Base-by-base conservation (phyloP, 2,797 vertebrate species). In the Phoebastria nigripes region DNA sequence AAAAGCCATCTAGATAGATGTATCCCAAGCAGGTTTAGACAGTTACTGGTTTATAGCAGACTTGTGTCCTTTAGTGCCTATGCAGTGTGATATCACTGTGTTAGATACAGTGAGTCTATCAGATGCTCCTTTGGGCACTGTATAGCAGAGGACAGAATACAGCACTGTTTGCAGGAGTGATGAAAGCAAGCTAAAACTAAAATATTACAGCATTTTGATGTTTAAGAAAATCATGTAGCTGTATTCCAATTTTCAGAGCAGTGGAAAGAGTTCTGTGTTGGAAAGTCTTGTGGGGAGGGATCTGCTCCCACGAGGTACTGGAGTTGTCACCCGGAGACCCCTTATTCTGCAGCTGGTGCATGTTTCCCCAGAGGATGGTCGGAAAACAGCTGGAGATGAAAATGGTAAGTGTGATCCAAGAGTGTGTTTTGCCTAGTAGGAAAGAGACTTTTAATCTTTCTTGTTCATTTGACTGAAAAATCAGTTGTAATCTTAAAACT, bases 301-400 rank as follows among this genome's bases (percentile, higher is more conserved):
- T 98, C 98, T 99, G 89, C 98, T 99, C 74, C 99, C 99, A 28
- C 98, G 99, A 72, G 99, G 99, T 25, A 99, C 99, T 39, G 99
- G 99, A 77, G 98, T 99, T 87, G 99, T 99, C 96, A 99, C 99
- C 14, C 99, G 99, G 54, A 98, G 99, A 82, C 99, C 99, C 26
- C 99, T 99, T 41, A 99, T 99, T 95, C 98, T 99, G 51, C 99
- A 99, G 98, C 98, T 99, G 65, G 99, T 99, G n/a, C 98, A 99
- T 11, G 98, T 99, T 33, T 98, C 99, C 69, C 96, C 98, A 14
- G 99, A 99, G 73, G 99, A 99, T 90, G 98, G 98, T 87, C 98
- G 98, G 95, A 99, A 99, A 98, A 98, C 98, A 93, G 72, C 98
- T 59, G 98, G 93, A 82, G 99, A 99, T 87, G 99, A 99, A 96